A percentile compares a stretch with the other conserved stretches of the same genome.
phyloP scores from a whole-genome alignment of 1,140 invertebrate species.

The Calephelis virginiensis region DNA sequence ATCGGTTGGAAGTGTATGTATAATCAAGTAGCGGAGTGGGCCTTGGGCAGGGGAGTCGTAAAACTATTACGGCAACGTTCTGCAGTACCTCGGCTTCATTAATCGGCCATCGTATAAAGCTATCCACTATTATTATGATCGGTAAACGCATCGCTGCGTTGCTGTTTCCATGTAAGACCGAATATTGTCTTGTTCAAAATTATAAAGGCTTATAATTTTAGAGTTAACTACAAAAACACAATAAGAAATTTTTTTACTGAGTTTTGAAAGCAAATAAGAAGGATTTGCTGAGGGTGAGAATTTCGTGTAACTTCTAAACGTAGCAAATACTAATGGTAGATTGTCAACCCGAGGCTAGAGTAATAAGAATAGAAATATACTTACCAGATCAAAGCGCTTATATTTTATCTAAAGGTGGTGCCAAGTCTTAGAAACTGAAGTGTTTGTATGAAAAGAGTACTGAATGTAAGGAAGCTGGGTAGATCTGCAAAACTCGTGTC shows the following conservation, averaged over 20 bases:
- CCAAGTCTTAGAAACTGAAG: no score
- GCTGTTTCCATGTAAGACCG: slow-evolving; percentile 10
- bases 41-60: slow-evolving; percentile 54
- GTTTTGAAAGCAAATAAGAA: no score
- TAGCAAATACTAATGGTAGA: no score
- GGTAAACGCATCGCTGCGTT: slow-evolving; percentile 19
- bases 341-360: no score
- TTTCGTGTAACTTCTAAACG: no score
- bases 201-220: neutral
- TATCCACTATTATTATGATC: slow-evolving; percentile 63
- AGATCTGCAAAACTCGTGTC: no score
- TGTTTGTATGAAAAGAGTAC: no score
- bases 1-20: slow-evolving; percentile 72
- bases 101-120: slow-evolving; percentile 74
- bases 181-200: slow-evolving; percentile 10
- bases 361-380: no score
- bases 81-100: slow-evolving; percentile 68
- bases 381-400: no score
- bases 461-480: no score
- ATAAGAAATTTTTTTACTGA: neutral
- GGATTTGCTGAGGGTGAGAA: no score
- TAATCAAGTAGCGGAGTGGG: slow-evolving; percentile 59
- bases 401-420: no score
- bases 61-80: slow-evolving; percentile 74
- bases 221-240: neutral